Conservation (phyloP, 2,888 invertebrate genomes). For the Ernsta delagoae region DNA sequence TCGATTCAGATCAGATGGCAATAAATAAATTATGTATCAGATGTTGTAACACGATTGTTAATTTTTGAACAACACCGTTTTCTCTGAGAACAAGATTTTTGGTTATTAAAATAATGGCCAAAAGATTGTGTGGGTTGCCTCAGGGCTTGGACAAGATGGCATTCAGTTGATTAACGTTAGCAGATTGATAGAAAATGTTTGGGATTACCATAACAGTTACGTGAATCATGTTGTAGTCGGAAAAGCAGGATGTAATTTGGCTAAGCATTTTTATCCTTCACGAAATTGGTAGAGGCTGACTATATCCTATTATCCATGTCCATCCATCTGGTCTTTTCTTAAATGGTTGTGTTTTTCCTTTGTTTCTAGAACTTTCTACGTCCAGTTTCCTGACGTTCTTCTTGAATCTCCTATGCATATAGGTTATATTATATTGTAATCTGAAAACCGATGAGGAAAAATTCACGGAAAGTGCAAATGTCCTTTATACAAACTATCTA, state of each 20-base stretch:
- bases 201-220: not conserved
- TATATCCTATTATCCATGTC: no score
- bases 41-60: slow-evolving; percentile 17
- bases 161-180: not conserved
- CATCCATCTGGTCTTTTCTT: no score
- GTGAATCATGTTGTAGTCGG: not conserved
- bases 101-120: not conserved
- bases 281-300: not conserved
- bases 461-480: no score
- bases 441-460: no score
- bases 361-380: no score
- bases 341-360: no score
- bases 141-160: not conserved
- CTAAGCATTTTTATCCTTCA: not conserved
- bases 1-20: slow-evolving; percentile 11
- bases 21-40: slow-evolving; percentile 13
- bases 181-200: not conserved
- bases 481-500: no score
- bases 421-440: no score
- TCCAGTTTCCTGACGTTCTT: no score
- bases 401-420: no score
- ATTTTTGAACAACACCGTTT: slow-evolving; percentile 5
- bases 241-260: no score
- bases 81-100: not conserved
- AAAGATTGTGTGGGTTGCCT: not conserved